Percentiles rank a stretch among this genome's conserved stretches.
phyloP scores from a whole-genome alignment of 2,888 invertebrate genomes.

The Altica lythri region DNA sequence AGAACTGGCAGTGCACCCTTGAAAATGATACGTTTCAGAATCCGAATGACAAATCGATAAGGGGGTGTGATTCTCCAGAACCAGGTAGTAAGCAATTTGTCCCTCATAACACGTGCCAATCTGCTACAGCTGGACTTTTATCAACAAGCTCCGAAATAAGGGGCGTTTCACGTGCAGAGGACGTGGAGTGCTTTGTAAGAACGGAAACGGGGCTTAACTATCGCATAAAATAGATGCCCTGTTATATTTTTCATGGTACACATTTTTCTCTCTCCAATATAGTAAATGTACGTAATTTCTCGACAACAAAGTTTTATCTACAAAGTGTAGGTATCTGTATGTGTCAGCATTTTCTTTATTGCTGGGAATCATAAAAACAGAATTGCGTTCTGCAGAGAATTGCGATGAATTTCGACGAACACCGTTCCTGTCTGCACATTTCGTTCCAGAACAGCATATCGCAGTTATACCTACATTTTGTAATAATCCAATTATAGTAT shows the following conservation, averaged over 20 bases:
- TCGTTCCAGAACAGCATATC: too few species aligned
- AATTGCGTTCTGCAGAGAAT: too few species aligned
- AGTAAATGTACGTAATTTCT: not conserved
- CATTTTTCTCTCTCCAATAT: constrained; percentile 2
- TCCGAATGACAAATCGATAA: constrained; percentile 35
- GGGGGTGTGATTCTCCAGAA: constrained; percentile 34
- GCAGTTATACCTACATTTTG: too few species aligned
- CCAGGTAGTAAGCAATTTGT: constrained; percentile 39
- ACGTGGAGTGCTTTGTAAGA: constrained; percentile 1
- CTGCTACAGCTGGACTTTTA: constrained; percentile 34
- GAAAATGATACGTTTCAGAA: constrained; percentile 35
- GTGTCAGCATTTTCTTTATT: not conserved
- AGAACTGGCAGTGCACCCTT: constrained; percentile 27
- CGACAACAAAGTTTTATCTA: not conserved
- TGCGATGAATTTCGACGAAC: too few species aligned
- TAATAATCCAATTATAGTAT: too few species aligned
- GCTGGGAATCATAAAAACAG: not conserved
- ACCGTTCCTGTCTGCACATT: too few species aligned
- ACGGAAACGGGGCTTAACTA: constrained; percentile 15
- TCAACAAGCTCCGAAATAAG: constrained; percentile 15
- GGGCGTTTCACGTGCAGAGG: constrained; percentile 12
- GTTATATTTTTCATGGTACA: constrained; percentile 1
- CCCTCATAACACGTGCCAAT: constrained; percentile 37
- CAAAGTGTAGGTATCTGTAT: not conserved
- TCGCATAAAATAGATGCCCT: constrained; percentile 11